A percentile compares a stretch with the other conserved stretches of the same genome.
Evolutionary conservation across 1,140 invertebrate species (phyloP).

Genomic region (Rhopalosiphum padi): DNA sequence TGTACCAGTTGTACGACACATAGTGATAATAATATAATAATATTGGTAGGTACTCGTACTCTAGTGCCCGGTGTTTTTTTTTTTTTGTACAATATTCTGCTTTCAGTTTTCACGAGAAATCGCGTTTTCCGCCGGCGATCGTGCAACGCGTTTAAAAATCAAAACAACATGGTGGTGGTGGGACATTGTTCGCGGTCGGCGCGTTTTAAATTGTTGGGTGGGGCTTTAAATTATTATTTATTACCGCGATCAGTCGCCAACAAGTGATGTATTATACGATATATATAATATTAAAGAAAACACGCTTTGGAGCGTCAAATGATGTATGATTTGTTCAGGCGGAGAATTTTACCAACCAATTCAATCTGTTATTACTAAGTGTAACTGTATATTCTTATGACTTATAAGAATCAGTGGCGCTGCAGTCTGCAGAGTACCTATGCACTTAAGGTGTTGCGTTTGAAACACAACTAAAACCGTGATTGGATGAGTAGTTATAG

Average conservation of each 20-base stretch:
- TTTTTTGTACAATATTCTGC: not conserved
- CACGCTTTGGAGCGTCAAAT: not conserved
- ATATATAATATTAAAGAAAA: not conserved
- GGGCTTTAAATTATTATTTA: not conserved
- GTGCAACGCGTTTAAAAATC: not conserved
- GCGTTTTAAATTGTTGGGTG: not conserved
- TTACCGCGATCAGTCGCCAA: not conserved
- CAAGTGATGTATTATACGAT: not conserved
- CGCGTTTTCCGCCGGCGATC: not conserved
- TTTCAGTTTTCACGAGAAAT: not conserved
- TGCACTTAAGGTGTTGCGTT: too few species aligned
- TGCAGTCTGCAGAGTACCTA: too few species aligned
- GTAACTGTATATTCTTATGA: not conserved
- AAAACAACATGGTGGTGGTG: not conserved
- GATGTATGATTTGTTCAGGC: not conserved
- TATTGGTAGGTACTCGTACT: not conserved
- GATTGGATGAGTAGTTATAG: too few species aligned
- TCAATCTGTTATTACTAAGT: not conserved
- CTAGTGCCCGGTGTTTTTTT: not conserved
- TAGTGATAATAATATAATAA: not conserved
- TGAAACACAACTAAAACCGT: too few species aligned
- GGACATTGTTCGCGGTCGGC: not conserved
- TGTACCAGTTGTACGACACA: not conserved
- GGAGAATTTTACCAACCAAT: not conserved
- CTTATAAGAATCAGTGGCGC: too few species aligned